Evolutionary conservation across 2,113 vertebrate genomes (phyloP).

Genomic region (Pampusana beccarii): DNA sequence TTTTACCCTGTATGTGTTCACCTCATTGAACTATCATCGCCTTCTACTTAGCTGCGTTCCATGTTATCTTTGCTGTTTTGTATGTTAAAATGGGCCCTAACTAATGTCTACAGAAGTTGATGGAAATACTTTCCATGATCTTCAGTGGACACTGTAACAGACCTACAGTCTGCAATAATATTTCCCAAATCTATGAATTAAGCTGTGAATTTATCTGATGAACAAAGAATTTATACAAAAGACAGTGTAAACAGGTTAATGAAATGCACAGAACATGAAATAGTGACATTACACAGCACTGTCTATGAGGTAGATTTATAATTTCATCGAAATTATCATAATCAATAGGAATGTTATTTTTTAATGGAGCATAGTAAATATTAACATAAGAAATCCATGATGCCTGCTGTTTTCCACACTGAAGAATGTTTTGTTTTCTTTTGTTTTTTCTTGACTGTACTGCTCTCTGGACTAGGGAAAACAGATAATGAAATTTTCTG

Average conservation of each 20-base stretch:
- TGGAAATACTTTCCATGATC: background rate
- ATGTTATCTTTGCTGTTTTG: background rate
- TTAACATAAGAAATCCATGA: background rate
- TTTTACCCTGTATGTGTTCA: background rate
- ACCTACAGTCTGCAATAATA: background rate
- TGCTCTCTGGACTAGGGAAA: background rate
- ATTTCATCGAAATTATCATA: background rate
- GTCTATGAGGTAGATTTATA: background rate
- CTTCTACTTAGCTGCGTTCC: background rate
- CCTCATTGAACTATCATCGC: background rate
- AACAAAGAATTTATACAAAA: conserved; percentile 4
- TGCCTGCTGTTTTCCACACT: background rate
- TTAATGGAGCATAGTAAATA: background rate
- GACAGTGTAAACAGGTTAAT: background rate
- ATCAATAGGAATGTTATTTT: background rate
- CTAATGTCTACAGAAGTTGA: background rate
- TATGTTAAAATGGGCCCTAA: background rate
- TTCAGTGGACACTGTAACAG: background rate
- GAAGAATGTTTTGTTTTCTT: background rate
- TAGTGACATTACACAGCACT: background rate
- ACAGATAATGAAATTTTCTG: background rate
- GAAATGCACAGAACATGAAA: conserved; percentile 12
- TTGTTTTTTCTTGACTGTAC: background rate
- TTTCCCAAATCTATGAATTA: background rate
- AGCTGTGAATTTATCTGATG: background rate